Conservation (phyloP, 2,113 vertebrate species). For the Myiagra hebetior region DNA sequence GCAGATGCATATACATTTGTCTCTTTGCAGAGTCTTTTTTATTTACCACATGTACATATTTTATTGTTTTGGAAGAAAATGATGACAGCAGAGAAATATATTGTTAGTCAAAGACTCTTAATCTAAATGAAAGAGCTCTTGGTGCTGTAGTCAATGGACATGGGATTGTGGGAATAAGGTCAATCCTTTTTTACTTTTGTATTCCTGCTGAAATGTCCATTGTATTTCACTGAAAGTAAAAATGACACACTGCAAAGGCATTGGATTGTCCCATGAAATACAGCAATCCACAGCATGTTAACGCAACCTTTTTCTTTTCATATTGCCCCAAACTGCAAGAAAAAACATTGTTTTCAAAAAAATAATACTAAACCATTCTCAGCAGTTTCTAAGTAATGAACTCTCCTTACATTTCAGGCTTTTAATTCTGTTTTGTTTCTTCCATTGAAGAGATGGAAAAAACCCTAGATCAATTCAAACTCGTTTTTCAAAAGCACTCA, state of each 20-base stretch:
- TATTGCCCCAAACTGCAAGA: neutral
- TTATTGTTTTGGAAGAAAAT: conserved; percentile 7
- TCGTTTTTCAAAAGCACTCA: conserved; percentile 29
- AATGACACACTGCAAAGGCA: conserved; percentile 13
- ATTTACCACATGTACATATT: conserved; percentile 19
- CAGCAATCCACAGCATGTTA: neutral
- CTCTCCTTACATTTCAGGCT: neutral
- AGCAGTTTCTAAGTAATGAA: conserved; percentile 27
- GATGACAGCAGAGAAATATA: conserved; percentile 18
- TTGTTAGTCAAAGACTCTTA: conserved; percentile 27
- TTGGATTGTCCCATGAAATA: conserved; percentile 9
- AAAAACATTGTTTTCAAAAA: conserved; percentile 11
- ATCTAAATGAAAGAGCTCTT: conserved; percentile 32
- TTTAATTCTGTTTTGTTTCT: conserved; percentile 44
- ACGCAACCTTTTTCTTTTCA: neutral
- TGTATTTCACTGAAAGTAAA: conserved; percentile 50
- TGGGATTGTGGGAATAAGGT: conserved; percentile 17
- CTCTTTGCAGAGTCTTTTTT: neutral
- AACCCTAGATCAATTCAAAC: conserved; percentile 22
- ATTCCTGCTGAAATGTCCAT: conserved; percentile 44
- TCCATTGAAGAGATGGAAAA: conserved; percentile 22
- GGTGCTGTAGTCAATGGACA: neutral
- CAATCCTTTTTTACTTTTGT: conserved; percentile 24
- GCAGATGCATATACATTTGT: neutral
- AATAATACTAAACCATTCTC: neutral